Evolutionary conservation across 1,140 invertebrate genomes (phyloP), one percentile per base, ranked within the genome.

Genomic region (Scaptomyza pallida): DNA sequence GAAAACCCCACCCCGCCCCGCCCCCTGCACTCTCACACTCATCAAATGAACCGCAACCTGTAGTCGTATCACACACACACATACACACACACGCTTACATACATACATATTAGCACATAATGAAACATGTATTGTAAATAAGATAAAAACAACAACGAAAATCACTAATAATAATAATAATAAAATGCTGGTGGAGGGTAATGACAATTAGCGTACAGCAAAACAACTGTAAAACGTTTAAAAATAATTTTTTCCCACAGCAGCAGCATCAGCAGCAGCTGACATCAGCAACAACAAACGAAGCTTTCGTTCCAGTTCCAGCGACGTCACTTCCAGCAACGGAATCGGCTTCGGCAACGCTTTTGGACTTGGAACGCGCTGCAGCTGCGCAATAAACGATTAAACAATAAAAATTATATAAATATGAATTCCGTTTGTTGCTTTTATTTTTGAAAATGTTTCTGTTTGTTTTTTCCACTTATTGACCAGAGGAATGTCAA

Each of bases 41-140:
- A 76, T 67, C 40, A 57, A 16, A 19, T 17, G 26, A 50, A 54
- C 16, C 35, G 23, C 64, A 41, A 54, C 45, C 43, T 19, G 57
- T 52, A 62, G 48, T 19, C n/a, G n/a, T 16, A 62, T 44, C 59
- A 62, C 15, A 17, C 57, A 64, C 61, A 55, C 50, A n/a, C 50
- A 37, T 30, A 48, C 54, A 33, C 43, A 50, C 40, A 67, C 56
- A 63, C 30, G 40, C 40, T n/a, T n/a, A 70, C 30, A 45, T 52
- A 48, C 50, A 65, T 37, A 62, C 65, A 75, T 60, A 69, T 64
- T 70, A 85, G 76, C 60, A 62, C 67, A 86, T 80, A 85, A 71
- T 80, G 45, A 54, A 48, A 67, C 63, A 83, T 45, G 54, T 67
- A 75, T 57, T 82, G 81, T 85, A 85, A 81, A 85, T 85, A 83